phyloP scores from a whole-genome alignment of 2,797 vertebrate species.

The Coracias cyanogaster region DNA sequence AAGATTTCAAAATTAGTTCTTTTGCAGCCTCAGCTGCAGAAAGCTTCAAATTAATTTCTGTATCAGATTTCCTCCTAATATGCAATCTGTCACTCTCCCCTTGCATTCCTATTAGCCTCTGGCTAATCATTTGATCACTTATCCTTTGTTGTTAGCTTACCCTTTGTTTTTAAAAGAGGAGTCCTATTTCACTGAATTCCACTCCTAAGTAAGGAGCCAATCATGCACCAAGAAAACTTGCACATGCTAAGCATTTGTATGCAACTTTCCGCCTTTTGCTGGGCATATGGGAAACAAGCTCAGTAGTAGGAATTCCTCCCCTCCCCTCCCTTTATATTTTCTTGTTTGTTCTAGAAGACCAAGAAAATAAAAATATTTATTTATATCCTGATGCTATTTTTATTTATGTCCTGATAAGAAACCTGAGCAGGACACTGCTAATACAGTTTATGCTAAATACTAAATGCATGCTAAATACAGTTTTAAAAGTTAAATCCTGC shows the following conservation, averaged over 20 bases:
- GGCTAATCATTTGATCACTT: slow-evolving; percentile 80
- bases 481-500: slow-evolving; percentile 24
- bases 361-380: not conserved
- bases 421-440: not conserved
- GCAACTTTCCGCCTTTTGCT: slow-evolving; percentile 11
- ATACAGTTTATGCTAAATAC: not conserved
- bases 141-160: slow-evolving; percentile 70
- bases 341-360: not conserved
- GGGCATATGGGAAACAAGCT: not conserved
- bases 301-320: fast-evolving
- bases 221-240: slow-evolving; percentile 43
- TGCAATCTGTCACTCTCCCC: slow-evolving; percentile 78
- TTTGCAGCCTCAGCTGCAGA: slow-evolving; percentile 62
- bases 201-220: slow-evolving; percentile 43
- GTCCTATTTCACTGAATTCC: slow-evolving; percentile 77
- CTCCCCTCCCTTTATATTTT: not conserved
- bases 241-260: slow-evolving; percentile 60
- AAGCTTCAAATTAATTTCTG: slow-evolving; percentile 74
- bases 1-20: slow-evolving; percentile 55
- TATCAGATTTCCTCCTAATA: slow-evolving; percentile 78
- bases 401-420: slow-evolving; percentile 15
- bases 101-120: slow-evolving; percentile 78
- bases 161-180: slow-evolving; percentile 75
- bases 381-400: slow-evolving; percentile 2
- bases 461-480: not conserved